Evolutionary conservation across 2,113 vertebrate species (phyloP).

Genomic region (Globicephala melas): DNA sequence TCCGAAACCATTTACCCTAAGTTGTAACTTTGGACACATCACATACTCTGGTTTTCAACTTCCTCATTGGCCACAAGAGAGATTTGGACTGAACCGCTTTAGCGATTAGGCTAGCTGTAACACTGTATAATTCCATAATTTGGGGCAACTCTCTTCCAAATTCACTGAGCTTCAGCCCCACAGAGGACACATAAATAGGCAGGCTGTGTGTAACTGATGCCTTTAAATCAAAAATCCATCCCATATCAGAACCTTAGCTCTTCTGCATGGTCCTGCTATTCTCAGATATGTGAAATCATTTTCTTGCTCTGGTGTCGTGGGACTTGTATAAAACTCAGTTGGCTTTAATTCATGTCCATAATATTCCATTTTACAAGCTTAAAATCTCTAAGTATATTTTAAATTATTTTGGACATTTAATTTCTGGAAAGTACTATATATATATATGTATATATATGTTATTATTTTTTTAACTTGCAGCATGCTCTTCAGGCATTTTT

Average conservation of each 20-base stretch:
- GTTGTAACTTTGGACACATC: not conserved
- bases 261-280: not conserved
- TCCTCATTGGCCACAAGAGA: not conserved
- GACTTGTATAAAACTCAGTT: not conserved
- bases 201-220: not conserved
- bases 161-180: not conserved
- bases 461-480: too few species aligned
- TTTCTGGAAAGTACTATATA: not conserved
- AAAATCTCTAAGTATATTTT: not conserved
- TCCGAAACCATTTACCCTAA: not conserved
- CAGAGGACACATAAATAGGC: not conserved
- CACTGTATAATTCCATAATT: not conserved
- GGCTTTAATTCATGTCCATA: not conserved
- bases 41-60: not conserved
- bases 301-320: not conserved
- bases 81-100: not conserved
- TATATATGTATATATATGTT: too few species aligned
- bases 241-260: not conserved
- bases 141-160: not conserved
- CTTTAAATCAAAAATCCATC: conserved; percentile 17
- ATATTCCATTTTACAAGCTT: not conserved
- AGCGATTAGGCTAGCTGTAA: not conserved
- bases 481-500: not conserved
- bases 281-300: conserved; percentile 18
- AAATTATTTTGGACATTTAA: not conserved